Evolutionary conservation across 2,113 vertebrate species (phyloP).

Genomic region (Mugil cephalus): DNA sequence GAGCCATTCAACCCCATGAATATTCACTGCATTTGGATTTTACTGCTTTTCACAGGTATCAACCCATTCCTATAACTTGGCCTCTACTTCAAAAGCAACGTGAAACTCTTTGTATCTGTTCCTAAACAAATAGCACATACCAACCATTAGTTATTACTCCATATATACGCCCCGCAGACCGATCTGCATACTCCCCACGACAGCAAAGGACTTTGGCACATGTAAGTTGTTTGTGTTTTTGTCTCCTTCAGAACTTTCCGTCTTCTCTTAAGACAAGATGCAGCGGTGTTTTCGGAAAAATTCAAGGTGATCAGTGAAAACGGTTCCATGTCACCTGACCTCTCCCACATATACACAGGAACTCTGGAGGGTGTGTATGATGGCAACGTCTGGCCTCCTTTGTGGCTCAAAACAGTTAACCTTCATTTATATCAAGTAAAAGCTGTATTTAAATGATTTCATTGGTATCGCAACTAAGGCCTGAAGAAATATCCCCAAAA

Average conservation of each 20-base stretch:
- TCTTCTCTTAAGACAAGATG: constrained; percentile 77
- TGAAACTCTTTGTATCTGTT: constrained; percentile 9
- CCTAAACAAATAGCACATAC: not conserved
- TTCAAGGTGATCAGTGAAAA: constrained; percentile 71
- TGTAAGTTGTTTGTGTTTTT: constrained; percentile 43
- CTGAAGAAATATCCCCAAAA: not conserved
- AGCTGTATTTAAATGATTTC: accelerated
- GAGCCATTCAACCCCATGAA: constrained; percentile 40
- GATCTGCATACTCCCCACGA: constrained; percentile 4
- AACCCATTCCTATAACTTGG: not conserved
- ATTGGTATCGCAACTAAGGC: not conserved
- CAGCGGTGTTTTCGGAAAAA: constrained; percentile 71
- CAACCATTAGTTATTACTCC: not conserved
- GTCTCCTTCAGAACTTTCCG: constrained; percentile 75
- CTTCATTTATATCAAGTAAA: not conserved
- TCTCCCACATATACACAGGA: constrained; percentile 86
- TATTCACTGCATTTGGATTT: constrained; percentile 74
- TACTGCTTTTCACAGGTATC: constrained; percentile 78
- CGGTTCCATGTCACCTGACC: constrained; percentile 57
- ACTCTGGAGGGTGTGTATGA: constrained; percentile 78
- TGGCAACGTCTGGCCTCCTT: not conserved
- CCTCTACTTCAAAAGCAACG: not conserved
- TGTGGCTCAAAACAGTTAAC: not conserved
- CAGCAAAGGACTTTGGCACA: constrained; percentile 44
- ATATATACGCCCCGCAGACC: not conserved